Conservation (phyloP, 2,888 invertebrate genomes). For the Neoaliturus tenellus region DNA sequence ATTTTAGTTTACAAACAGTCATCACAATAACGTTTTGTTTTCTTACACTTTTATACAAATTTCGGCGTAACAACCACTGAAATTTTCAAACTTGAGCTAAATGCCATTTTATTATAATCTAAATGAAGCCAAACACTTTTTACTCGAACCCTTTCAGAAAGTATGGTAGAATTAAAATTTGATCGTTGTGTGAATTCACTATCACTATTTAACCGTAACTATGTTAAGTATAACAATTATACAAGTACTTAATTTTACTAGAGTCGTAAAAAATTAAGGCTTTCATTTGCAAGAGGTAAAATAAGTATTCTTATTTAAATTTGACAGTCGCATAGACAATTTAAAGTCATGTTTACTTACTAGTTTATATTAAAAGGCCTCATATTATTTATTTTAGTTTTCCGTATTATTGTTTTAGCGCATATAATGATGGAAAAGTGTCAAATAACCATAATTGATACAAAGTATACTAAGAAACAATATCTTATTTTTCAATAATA, state of each 20-base stretch:
- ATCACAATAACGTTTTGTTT: slow-evolving; percentile 57
- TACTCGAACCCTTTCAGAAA: slow-evolving; percentile 29
- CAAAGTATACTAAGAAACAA: too few species aligned
- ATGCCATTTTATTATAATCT: slow-evolving; percentile 46
- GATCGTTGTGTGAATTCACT: slow-evolving; percentile 48
- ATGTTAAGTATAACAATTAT: slow-evolving; percentile 50
- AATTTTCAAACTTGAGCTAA: slow-evolving; percentile 57
- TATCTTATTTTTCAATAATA: too few species aligned
- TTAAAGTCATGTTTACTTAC: slow-evolving; percentile 34
- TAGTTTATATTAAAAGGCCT: slow-evolving; percentile 25
- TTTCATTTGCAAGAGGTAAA: slow-evolving; percentile 49
- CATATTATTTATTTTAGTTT: too few species aligned
- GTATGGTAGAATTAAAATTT: slow-evolving; percentile 31
- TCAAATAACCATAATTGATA: too few species aligned
- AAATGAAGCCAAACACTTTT: slow-evolving; percentile 35
- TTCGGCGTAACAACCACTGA: slow-evolving; percentile 61
- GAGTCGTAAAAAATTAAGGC: slow-evolving; percentile 53
- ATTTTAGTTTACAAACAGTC: slow-evolving; percentile 56
- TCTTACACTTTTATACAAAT: slow-evolving; percentile 60
- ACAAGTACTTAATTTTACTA: slow-evolving; percentile 50
- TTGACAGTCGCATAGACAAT: slow-evolving; percentile 14
- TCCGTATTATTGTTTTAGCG: too few species aligned
- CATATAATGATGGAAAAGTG: too few species aligned
- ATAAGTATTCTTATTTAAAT: slow-evolving; percentile 30
- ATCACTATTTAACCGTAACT: slow-evolving; percentile 53